Percentiles rank a stretch among this genome's conserved stretches.
Evolutionary conservation across 2,113 vertebrate genomes (phyloP).

Genomic region (Alligator mississippiensis): DNA sequence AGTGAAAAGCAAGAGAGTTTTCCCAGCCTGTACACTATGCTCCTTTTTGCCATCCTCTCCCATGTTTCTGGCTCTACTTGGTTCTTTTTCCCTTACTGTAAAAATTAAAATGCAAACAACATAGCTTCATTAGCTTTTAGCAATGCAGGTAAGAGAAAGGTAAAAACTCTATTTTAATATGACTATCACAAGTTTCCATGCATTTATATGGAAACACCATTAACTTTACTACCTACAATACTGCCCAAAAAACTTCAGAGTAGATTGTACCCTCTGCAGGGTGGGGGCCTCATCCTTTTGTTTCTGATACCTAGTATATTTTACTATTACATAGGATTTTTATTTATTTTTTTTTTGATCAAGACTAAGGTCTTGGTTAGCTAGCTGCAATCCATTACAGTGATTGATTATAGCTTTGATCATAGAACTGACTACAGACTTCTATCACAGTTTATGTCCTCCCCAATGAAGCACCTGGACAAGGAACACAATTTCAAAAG

Average conservation of each 20-base stretch:
- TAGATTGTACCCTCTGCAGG: background rate
- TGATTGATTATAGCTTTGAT: accelerated
- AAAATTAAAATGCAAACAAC: background rate
- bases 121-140: background rate
- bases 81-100: background rate
- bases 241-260: background rate
- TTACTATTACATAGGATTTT: background rate
- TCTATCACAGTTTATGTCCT: background rate
- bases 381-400: background rate
- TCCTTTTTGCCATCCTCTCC: background rate
- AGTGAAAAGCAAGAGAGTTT: background rate
- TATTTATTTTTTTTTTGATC: background rate
- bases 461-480: background rate
- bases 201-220: background rate
- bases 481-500: background rate
- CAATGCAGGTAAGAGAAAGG: background rate
- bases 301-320: background rate
- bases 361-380: background rate
- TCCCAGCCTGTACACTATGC: background rate
- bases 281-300: accelerated
- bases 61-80: background rate
- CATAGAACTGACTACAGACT: accelerated
- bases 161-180: background rate
- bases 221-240: background rate
- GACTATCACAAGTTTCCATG: background rate